Evolutionary conservation across 2,797 vertebrate species (phyloP), one percentile per base, ranked within the genome.

Genomic region (Alfaro cultratus): DNA sequence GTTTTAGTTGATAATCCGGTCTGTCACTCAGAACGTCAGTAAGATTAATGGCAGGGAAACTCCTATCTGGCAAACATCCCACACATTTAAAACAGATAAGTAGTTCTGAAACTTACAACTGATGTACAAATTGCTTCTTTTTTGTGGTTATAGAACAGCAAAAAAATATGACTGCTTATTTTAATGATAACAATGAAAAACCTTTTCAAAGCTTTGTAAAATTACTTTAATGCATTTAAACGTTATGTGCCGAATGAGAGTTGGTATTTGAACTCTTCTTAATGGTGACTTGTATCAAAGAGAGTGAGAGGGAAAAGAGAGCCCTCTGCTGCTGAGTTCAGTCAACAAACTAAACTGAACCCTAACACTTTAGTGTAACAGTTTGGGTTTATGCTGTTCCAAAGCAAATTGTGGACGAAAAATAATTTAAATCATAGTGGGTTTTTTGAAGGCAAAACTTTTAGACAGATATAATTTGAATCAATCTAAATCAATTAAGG

Each of bases 31-130:
- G 84, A 81, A 74, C 79, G 87, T 86, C 79, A 76, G 85, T 73
- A 88, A 94, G 93, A 95, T 95, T 93, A 94, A 95, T 94, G 91
- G 74, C 55, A 85, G 93, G 94, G 92, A 87, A 94, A 93, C 86
- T 93, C 93, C 89, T 90, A 78, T 82, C 89, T 92, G 86, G 86
- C 88, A 92, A 92, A 92, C 86, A 89, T 81, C 87, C 77, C 86
- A 41, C 88, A 92, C 92, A 94, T 92, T 93, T 89, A 93, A 93
- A 94, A 94, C 88, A 94, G 84, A 93, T 88, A 91, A 89, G 86
- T 82, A 83, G 80, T 55, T 82, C 77, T 82, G 43, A 90, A 89
- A 89, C 73, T 78, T 49, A 72, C 76, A 83, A 36, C 51, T 78
- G 78, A 80, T 71, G 57, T 29, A 9, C 16, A 77, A 75, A 75